phyloP scores from a whole-genome alignment of 2,888 invertebrate genomes.

The Sarcophaga variegata region DNA sequence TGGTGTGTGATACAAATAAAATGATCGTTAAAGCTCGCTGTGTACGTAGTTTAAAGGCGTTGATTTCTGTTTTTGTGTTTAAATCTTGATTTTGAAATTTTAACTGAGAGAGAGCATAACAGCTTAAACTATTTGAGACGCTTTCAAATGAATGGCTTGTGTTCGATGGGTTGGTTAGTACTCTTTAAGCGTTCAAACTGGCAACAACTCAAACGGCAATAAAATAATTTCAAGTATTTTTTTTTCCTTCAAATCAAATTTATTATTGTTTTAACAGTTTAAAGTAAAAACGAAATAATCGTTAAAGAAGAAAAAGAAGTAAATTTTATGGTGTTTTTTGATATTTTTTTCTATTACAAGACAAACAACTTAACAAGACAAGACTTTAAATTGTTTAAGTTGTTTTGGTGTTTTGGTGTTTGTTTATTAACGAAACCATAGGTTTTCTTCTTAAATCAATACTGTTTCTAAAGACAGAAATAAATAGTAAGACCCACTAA shows the following conservation, averaged over 20 bases:
- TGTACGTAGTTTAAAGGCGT: too few species aligned
- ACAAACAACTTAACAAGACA: constrained; percentile 18
- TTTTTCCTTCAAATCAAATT: background rate
- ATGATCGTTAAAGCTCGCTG: background rate
- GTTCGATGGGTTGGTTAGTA: constrained; percentile 29
- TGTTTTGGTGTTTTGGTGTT: too few species aligned
- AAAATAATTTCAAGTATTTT: constrained; percentile 8
- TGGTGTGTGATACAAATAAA: background rate
- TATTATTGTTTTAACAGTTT: constrained; percentile 1
- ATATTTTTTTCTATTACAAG: background rate
- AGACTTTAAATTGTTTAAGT: too few species aligned
- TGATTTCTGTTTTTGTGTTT: too few species aligned
- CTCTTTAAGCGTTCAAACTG: constrained; percentile 44
- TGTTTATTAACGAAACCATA: too few species aligned
- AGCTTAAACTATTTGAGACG: background rate
- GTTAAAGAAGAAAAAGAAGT: constrained; percentile 6
- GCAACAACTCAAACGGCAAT: constrained; percentile 11
- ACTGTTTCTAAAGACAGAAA: background rate
- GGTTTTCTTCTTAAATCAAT: background rate
- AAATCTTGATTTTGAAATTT: too few species aligned
- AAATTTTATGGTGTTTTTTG: too few species aligned
- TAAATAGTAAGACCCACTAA: background rate
- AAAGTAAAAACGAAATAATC: constrained; percentile 41
- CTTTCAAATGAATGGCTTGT: background rate
- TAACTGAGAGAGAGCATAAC: too few species aligned